Evolutionary conservation across 1,140 invertebrate genomes (phyloP).

Genomic region (Brachionus paranguensis): DNA sequence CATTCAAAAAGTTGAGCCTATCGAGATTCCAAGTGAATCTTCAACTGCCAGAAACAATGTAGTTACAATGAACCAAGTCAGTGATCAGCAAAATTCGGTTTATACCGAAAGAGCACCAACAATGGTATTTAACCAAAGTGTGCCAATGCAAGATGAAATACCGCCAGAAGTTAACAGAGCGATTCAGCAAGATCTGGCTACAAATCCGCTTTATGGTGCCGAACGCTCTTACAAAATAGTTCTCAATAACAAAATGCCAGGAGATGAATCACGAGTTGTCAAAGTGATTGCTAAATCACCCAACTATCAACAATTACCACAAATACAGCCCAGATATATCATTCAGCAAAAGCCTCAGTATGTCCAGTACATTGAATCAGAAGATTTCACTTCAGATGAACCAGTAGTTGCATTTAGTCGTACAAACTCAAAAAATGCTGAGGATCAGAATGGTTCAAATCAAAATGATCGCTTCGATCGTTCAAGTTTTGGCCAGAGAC

Average conservation of each 20-base stretch:
- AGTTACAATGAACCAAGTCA: background rate
- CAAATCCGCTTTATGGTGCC: background rate
- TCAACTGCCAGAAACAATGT: background rate
- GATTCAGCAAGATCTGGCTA: constrained; percentile 24
- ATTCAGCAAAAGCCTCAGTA: background rate
- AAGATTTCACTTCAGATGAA: background rate
- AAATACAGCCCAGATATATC: background rate
- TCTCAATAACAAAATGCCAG: background rate
- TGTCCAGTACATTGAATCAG: background rate
- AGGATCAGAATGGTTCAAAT: background rate
- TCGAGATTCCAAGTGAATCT: background rate
- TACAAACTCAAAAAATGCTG: background rate
- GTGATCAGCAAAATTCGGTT: background rate
- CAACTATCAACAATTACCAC: background rate
- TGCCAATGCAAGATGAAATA: background rate
- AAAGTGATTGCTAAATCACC: background rate
- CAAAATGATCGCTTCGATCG: background rate
- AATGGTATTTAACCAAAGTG: background rate
- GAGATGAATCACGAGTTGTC: background rate
- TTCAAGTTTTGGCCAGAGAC: too few species aligned
- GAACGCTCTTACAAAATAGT: constrained; percentile 34
- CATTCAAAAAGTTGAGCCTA: background rate
- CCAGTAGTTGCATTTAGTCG: background rate
- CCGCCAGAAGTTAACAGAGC: background rate
- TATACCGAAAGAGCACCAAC: background rate